phyloP scores from a whole-genome alignment of 1,140 invertebrate genomes.

The Drosophila hydei region DNA sequence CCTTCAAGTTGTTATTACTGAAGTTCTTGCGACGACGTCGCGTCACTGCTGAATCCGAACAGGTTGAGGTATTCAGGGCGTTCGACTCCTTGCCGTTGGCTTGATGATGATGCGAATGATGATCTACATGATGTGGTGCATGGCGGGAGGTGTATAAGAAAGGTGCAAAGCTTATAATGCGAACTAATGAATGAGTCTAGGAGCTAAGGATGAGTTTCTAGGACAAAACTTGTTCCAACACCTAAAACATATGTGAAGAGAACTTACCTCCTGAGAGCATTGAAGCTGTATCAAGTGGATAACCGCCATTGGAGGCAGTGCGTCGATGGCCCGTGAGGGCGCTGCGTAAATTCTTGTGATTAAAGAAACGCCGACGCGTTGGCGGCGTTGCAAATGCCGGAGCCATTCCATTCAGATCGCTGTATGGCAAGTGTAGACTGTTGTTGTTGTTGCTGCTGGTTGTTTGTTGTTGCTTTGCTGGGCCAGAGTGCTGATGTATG shows the following conservation, averaged over 20 bases:
- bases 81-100: constrained; percentile 69
- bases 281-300: constrained; percentile 77
- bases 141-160: constrained; percentile 11
- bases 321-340: constrained; percentile 86
- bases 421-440: constrained; percentile 76
- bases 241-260: constrained; percentile 4
- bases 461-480: constrained; percentile 53
- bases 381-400: constrained; percentile 89
- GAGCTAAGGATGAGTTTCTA: constrained; percentile 1
- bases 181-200: neutral
- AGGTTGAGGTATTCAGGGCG: constrained; percentile 79
- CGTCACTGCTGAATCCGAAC: constrained; percentile 81
- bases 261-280: constrained; percentile 75
- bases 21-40: constrained; percentile 74
- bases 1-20: constrained; percentile 74
- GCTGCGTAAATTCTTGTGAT: constrained; percentile 90
- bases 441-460: constrained; percentile 73
- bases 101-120: constrained; percentile 30
- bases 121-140: constrained; percentile 13
- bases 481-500: constrained; percentile 64
- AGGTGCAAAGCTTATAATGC: neutral
- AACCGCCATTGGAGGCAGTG: constrained; percentile 79
- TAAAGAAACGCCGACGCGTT: constrained; percentile 90
- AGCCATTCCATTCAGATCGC: constrained; percentile 66
- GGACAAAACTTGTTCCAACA: constrained; percentile 16